Evolutionary conservation across 2,888 invertebrate genomes (phyloP).

Genomic region (Calephelis perditalis): DNA sequence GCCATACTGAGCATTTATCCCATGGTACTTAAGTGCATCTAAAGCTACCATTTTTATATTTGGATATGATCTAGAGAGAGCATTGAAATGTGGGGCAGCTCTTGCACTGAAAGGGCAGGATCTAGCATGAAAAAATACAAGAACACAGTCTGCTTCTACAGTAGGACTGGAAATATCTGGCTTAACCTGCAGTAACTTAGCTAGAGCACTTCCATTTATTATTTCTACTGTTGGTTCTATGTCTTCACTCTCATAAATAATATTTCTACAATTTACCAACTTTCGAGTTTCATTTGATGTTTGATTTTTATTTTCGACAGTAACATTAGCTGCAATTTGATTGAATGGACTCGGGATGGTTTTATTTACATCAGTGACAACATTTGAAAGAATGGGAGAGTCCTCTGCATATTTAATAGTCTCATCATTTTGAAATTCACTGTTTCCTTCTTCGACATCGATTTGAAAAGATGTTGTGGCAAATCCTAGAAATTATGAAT

Average conservation of each 20-base stretch:
- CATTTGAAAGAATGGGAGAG: conserved; percentile 63
- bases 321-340: conserved; percentile 63
- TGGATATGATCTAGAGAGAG: conserved; percentile 91
- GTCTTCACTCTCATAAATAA: conserved; percentile 55
- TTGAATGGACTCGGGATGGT: conserved; percentile 64
- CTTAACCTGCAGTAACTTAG: conserved; percentile 81
- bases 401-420: conserved; percentile 61
- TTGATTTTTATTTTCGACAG: conserved; percentile 56
- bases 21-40: conserved; percentile 90
- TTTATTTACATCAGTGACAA: conserved; percentile 67
- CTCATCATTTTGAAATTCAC: conserved; percentile 40
- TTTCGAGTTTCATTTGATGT: conserved; percentile 61
- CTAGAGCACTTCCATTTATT: conserved; percentile 84
- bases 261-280: conserved; percentile 63
- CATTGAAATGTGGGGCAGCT: conserved; percentile 94
- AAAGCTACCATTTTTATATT: conserved; percentile 92
- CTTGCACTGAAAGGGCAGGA: conserved; percentile 94
- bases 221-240: conserved; percentile 76
- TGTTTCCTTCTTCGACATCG: conserved; percentile 53
- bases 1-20: conserved; percentile 94
- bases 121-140: conserved; percentile 93
- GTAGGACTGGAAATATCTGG: conserved; percentile 82
- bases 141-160: conserved; percentile 82
- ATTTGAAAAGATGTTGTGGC: conserved; percentile 38
- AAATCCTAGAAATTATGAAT: conserved; percentile 15